Evolutionary conservation across 2,797 vertebrate species (phyloP), one percentile per base, ranked within the genome.

Genomic region (Characodon lateralis): DNA sequence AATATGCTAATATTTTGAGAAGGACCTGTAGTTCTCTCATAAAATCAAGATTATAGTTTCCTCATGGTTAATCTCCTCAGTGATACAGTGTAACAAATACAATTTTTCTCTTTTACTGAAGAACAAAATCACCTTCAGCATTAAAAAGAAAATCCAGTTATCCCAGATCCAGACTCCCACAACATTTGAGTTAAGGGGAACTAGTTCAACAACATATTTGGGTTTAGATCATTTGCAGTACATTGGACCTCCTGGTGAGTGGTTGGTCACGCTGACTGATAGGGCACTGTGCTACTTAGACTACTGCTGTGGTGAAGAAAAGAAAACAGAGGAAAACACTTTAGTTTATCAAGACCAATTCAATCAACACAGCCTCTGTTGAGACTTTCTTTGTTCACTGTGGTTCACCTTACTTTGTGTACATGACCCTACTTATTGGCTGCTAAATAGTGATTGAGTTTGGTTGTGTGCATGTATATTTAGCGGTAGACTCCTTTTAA

Each of bases 261-360:
- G 28, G 63, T 14, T n/a, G 73, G 73, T 75, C 85, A 70, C 0
- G 4, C 71, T 85, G 79, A 78, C 80, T 41, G 9, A 82, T 28
- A 55, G 56, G 66, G 46, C 31, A 39, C 70, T 41, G 58, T 81
- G 73, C 63, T 73, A 69, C 59, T 84, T 73, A 68, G 43, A 79
- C 59, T 0, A 10, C 72, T 22, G 58, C 70, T 46, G 48, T 14
- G 2, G 39, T 65, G 73, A 73, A 84, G 85, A 76, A 84, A 82
- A 75, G 73, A 85, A 89, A 86, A 50, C 0, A 61, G 22, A 70
- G 66, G 41, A 70, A 39, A 72, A 51, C 31, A 66, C 68, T 83
- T 79, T 83, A 83, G 78, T 86, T 79, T 85, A 87, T 83, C 66
- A 85, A 78, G 79, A 75, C 71, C 76, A 80, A 84, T 85, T 89